Base-by-base conservation (phyloP, 2,888 invertebrate species). In the Pandemis heparana region DNA sequence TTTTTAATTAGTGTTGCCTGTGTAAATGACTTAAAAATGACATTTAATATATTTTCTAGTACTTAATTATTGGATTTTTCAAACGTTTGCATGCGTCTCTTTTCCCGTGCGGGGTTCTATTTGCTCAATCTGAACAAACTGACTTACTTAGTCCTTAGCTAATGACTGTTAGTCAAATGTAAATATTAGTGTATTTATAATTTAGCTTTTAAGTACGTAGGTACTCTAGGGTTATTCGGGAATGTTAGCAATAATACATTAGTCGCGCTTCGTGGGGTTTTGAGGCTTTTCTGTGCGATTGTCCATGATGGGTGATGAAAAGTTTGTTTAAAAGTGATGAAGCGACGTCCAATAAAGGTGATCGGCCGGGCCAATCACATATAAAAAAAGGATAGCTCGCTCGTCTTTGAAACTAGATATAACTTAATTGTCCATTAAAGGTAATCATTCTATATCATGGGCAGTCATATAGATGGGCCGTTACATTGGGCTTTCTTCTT, bases 111-210 rank as follows among this genome's bases (percentile, higher is more conserved):
- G 73, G 73, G 62, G 71, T 71, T 69, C 23, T 59, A 69, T 71
- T 85, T 83, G 85, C 85, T 85, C 84, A 85, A 85, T 79, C 65
- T 63, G 82, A 85, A 82, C 80, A 83, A 83, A 80, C 77, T 79
- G 78, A 75, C 81, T 75, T 83, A 39, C 56, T 69, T 77, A 75
- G 75, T 78, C 77, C 65, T 75, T 91, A 91, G 89, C 84, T 87
- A 87, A 85, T 88, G 90, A 92, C 89, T 91, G 87, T 88, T 89
- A 92, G 92, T 89, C 89, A 86, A 83, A 82, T 94, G 92, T 94
- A 94, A 89, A 94, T 94, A 93, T 86, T 92, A 93, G 92, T 79
- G 84, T 93, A 92, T 92, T 91, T 92, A 92, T 91, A 82, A 81
- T 78, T 85, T 78, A 77, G 78, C 78, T 75, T 74, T 81, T 80